Conservation (phyloP, 1,140 invertebrate species). For the Drosophila jambulina region DNA sequence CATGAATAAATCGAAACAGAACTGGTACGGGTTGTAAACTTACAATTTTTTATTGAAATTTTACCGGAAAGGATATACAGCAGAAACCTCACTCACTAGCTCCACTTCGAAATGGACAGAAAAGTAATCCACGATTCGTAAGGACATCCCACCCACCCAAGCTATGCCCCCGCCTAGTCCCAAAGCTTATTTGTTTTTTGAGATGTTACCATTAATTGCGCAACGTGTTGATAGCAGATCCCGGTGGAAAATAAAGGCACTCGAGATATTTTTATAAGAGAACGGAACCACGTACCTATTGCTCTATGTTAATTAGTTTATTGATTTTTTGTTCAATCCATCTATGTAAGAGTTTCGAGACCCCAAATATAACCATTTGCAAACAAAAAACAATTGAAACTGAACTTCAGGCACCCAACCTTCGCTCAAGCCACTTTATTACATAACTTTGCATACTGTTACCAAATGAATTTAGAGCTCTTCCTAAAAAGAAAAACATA, state of each 20-base stretch:
- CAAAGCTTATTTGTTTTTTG: conserved; percentile 69
- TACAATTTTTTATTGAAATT: conserved; percentile 44
- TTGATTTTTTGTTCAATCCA: conserved; percentile 25
- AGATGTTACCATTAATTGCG: conserved; percentile 62
- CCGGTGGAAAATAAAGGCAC: conserved; percentile 21
- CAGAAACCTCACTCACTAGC: conserved; percentile 1
- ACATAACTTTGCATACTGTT: conserved; percentile 47
- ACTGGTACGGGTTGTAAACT: conserved; percentile 62
- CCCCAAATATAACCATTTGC: conserved; percentile 32
- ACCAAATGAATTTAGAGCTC: conserved; percentile 72
- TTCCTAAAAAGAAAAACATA: conserved; percentile 64
- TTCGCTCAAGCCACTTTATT: conserved; percentile 47
- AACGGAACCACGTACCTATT: conserved; percentile 63
- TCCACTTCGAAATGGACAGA: conserved; percentile 5
- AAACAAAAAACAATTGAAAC: conserved; percentile 25
- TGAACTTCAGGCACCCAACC: conserved; percentile 36
- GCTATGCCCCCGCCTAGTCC: conserved; percentile 25
- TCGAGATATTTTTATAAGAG: conserved; percentile 53
- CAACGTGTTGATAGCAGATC: conserved; percentile 54
- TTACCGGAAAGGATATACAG: conserved; percentile 23
- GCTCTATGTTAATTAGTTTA: conserved; percentile 41
- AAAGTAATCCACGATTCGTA: conserved; percentile 13
- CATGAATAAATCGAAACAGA: conserved; percentile 28
- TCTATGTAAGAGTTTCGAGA: conserved; percentile 44
- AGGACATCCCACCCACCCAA: conserved; percentile 44